Evolutionary conservation across 1,140 invertebrate genomes (phyloP).

Genomic region (Chrysoperla carnea): DNA sequence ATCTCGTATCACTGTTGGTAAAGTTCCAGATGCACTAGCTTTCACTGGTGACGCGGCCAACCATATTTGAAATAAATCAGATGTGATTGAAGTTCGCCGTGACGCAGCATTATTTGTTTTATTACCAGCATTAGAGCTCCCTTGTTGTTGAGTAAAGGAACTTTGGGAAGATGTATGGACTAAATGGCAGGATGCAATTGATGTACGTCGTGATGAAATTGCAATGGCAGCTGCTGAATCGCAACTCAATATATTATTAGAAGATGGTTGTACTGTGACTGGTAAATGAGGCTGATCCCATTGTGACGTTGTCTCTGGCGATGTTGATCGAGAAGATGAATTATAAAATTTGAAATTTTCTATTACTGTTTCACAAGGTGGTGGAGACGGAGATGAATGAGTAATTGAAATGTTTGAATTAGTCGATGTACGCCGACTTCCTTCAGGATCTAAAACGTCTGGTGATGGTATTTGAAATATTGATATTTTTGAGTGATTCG

Average conservation of each 20-base stretch:
- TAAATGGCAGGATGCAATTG: not conserved
- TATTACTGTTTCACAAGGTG: no score
- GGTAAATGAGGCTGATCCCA: not conserved
- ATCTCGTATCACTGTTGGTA: slow-evolving; percentile 27
- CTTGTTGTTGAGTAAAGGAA: slow-evolving; percentile 22
- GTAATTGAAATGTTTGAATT: not conserved
- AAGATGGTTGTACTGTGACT: not conserved
- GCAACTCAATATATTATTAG: not conserved
- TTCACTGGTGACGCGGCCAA: slow-evolving; percentile 49
- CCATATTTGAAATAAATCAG: slow-evolving; percentile 70
- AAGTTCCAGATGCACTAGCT: slow-evolving; percentile 26
- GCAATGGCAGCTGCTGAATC: not conserved
- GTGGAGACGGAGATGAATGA: not conserved
- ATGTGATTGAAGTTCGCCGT: slow-evolving; percentile 61
- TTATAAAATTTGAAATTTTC: no score
- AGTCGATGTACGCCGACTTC: not conserved
- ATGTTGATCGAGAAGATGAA: not conserved
- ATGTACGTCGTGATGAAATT: not conserved
- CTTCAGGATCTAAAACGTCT: not conserved
- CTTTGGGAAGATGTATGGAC: slow-evolving; percentile 24
- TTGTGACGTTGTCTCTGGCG: not conserved
- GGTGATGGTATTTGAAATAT: not conserved
- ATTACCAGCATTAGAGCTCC: slow-evolving; percentile 19
- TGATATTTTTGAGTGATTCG: not conserved
- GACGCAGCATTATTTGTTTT: slow-evolving; percentile 24